These are phyloP conservation scores for Lethenteron camtschaticum DNA, from an alignment of 2,113 vertebrate species.

Conservation along the genomic window DNA sequence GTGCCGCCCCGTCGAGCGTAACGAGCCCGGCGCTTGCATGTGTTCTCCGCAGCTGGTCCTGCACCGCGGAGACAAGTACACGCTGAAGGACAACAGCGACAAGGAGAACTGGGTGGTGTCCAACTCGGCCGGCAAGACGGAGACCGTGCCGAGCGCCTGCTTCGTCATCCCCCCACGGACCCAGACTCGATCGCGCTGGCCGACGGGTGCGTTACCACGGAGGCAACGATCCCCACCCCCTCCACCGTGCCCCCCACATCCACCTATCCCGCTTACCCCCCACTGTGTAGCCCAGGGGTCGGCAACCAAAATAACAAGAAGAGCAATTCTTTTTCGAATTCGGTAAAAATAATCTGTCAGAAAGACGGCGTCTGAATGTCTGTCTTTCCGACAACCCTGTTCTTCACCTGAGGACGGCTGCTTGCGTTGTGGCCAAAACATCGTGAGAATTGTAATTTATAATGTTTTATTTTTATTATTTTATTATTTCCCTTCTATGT, in stretches of 20 bases:
- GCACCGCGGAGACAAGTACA: conserved; percentile 37
- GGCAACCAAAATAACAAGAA: neutral
- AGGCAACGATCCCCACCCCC: neutral
- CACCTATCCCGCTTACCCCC: neutral
- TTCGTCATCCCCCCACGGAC: conserved; percentile 65
- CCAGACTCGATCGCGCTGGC: conserved; percentile 33
- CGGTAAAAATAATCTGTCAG: no score
- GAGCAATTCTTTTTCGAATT: neutral
- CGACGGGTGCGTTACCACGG: conserved; percentile 30
- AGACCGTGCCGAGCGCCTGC: conserved; percentile 46
- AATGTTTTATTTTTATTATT: no score
- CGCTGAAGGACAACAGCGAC: conserved; percentile 44
- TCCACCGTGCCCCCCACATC: neutral
- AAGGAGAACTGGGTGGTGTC: conserved; percentile 44
- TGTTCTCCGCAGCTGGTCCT: conserved; percentile 29
- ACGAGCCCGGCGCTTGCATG: no score
- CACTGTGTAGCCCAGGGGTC: neutral
- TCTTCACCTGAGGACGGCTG: no score
- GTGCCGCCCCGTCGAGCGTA: neutral
- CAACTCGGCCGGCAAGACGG: conserved; percentile 23
- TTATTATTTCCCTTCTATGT: no score
- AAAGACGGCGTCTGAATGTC: no score
- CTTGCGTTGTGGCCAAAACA: no score
- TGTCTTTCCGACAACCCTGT: no score
- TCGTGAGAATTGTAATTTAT: no score